phyloP scores from a whole-genome alignment of 2,888 invertebrate species.

The Acanthococcus lagerstroemiae region DNA sequence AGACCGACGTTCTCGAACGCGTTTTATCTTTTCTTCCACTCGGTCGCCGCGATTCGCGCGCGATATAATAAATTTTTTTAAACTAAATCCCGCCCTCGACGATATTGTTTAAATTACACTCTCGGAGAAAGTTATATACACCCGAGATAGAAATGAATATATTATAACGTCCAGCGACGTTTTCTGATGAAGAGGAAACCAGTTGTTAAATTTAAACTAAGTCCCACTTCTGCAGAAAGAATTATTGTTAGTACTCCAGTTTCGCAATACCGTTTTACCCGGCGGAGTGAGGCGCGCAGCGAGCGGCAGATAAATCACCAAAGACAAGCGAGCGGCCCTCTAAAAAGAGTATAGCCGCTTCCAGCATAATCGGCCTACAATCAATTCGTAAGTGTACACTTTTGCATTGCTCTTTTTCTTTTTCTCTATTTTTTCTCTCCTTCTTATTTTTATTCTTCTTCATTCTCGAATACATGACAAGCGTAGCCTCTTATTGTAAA shows the following conservation, averaged over 20 bases:
- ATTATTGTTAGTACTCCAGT: not conserved
- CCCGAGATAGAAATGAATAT: slow-evolving; percentile 17
- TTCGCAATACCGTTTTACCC: not conserved
- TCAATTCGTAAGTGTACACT: too few relatives aligned
- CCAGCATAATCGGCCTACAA: too few relatives aligned
- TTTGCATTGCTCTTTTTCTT: too few relatives aligned
- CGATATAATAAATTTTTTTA: not conserved
- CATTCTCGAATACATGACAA: too few relatives aligned
- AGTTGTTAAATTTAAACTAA: slow-evolving; percentile 20
- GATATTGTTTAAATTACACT: slow-evolving; percentile 25
- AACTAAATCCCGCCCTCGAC: slow-evolving; percentile 14
- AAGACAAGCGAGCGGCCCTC: not conserved
- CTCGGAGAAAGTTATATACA: slow-evolving; percentile 17
- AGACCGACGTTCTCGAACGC: too few relatives aligned
- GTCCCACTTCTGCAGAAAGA: not conserved
- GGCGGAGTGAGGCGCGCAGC: not conserved
- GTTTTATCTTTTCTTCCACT: too few relatives aligned
- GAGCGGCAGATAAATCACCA: not conserved
- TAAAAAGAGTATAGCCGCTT: too few relatives aligned
- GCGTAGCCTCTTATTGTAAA: too few relatives aligned
- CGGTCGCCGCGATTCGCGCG: too few relatives aligned
- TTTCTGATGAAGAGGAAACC: slow-evolving; percentile 24
- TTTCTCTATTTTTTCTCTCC: too few relatives aligned
- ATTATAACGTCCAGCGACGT: slow-evolving; percentile 2
- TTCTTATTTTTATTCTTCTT: too few relatives aligned